Evolutionary conservation across 2,113 vertebrate species (phyloP).

Genomic region (Odocoileus virginianus): DNA sequence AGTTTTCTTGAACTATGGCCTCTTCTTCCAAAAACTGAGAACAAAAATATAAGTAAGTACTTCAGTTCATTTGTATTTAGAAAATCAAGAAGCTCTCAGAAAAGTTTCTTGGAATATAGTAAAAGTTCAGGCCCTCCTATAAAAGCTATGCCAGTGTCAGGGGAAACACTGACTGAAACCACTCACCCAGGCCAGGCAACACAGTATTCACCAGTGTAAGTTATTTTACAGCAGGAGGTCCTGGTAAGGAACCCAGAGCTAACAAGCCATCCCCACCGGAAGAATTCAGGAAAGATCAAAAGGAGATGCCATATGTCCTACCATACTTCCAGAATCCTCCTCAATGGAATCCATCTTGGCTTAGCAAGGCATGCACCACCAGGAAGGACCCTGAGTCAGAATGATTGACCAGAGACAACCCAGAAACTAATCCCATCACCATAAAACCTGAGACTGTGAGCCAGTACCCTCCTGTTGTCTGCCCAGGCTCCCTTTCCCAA

Average conservation of each 20-base stretch:
- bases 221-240: background rate
- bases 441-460: background rate
- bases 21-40: conserved; percentile 35
- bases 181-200: background rate
- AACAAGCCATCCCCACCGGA: background rate
- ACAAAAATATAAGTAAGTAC: background rate
- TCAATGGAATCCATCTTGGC: background rate
- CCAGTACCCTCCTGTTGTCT: background rate
- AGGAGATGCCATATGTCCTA: background rate
- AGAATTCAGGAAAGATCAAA: background rate
- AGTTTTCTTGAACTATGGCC: background rate
- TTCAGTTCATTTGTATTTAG: background rate
- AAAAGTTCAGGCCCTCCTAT: background rate
- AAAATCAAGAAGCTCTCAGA: conserved; percentile 12
- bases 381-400: background rate
- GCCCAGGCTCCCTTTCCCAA: background rate
- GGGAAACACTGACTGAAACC: background rate
- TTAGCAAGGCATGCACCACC: background rate
- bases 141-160: background rate
- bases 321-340: background rate
- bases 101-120: background rate
- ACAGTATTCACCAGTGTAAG: background rate
- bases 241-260: background rate
- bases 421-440: background rate
- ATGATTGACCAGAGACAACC: background rate